Evolutionary conservation across 2,797 vertebrate genomes (phyloP), one percentile per base, ranked within the genome.

Genomic region (Pogonophryne albipinna): DNA sequence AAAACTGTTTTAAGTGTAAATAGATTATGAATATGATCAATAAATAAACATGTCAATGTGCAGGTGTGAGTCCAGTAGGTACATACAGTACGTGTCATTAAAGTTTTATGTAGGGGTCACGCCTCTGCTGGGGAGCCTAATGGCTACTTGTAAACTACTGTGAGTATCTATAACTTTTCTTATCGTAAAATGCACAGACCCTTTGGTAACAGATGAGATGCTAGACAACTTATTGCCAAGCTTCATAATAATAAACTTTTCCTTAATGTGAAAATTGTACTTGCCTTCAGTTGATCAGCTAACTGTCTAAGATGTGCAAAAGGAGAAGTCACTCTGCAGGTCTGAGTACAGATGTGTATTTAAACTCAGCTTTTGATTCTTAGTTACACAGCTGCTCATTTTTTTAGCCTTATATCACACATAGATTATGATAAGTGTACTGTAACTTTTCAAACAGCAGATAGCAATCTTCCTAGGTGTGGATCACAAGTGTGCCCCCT

Each of bases 271-370:
- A 73, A 75, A 74, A 81, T 61, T 78, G 60, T 71, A 72, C 75
- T 84, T 73, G 45, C 68, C 57, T 55, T 71, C 56, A 66, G 56
- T 47, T 78, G 81, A 80, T 87, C 71, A 66, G 60, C 69, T 66
- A 49, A 64, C 80, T 19, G 45, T 56, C 69, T 75, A 56, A 53
- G 62, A 57, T 44, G 34, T 75, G 55, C 44, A 59, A 42, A 27
- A 77, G 17, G 38, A 84, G 47, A 20, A 71, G 44, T 76, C 52
- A n/a, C 53, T 78, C 61, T 34, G 20, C 51, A 65, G 16, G 34
- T 50, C 14, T 13, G 15, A 67, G 14, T 46, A 42, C 4, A 38
- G 55, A 44, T 42, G 20, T 50, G 49, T 14, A 38, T 57, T 47
- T 23, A 49, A 84, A 67, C 15, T 31, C 46, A 51, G 13, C 44